Evolutionary conservation across 2,797 vertebrate species (phyloP).

Genomic region (Mormyrops attenuatus): DNA sequence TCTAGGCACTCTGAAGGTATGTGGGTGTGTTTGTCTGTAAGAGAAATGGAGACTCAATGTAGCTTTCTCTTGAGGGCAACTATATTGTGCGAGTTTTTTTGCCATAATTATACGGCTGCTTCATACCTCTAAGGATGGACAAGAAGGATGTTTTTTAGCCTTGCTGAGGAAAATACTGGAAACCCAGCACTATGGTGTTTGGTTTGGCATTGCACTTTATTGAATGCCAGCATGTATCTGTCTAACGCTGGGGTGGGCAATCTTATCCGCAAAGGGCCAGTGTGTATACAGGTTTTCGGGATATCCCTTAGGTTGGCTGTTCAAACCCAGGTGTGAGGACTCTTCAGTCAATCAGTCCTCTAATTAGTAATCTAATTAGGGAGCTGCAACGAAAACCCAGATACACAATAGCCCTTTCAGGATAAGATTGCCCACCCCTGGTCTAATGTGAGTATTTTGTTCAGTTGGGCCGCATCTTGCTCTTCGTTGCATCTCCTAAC

Average conservation of each 20-base stretch:
- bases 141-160: not conserved
- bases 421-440: not conserved
- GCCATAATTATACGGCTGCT: not conserved
- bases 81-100: not conserved
- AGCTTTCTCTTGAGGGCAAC: not conserved
- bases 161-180: not conserved
- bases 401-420: not conserved
- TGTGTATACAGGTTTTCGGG: no score
- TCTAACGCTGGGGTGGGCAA: not conserved
- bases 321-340: no score
- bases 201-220: not conserved
- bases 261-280: no score
- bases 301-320: no score
- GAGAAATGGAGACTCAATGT: not conserved
- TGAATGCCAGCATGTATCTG: not conserved
- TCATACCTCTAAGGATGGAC: not conserved
- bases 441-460: not conserved
- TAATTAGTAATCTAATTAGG: not conserved
- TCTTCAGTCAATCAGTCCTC: no score
- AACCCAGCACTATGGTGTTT: not conserved
- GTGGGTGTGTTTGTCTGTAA: not conserved
- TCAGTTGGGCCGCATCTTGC: not conserved
- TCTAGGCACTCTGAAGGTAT: not conserved
- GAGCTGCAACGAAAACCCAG: not conserved
- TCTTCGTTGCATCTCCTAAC: not conserved